Conservation (phyloP, 2,797 vertebrate genomes). For the Melanotaenia maccullochi region DNA sequence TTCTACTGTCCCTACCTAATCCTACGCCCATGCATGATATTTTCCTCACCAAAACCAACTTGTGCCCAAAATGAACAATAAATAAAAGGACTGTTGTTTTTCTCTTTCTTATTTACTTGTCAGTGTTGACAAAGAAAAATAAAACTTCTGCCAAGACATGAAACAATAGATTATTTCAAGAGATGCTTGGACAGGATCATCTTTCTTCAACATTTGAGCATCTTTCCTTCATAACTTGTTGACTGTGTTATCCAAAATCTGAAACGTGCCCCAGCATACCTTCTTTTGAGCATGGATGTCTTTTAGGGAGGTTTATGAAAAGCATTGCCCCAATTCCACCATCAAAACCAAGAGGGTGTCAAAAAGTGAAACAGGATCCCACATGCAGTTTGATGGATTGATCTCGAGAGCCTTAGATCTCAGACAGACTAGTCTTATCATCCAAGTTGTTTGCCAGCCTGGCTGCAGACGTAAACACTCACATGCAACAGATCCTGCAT, state of each 20-base stretch:
- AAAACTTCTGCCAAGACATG: background rate
- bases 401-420: background rate
- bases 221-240: background rate
- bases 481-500: constrained; percentile 10
- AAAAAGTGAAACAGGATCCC: background rate
- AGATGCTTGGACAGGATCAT: background rate
- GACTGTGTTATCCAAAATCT: background rate
- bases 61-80: too few relatives aligned
- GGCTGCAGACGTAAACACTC: background rate
- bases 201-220: background rate
- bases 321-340: background rate
- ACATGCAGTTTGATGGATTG: background rate
- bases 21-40: background rate
- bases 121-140: background rate
- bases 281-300: background rate
- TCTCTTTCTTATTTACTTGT: background rate
- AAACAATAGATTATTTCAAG: background rate
- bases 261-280: background rate
- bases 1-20: too few relatives aligned
- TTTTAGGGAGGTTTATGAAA: background rate
- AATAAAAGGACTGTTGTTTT: background rate
- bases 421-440: background rate
- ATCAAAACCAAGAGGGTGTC: background rate
- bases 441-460: background rate
- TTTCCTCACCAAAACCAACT: background rate